These are phyloP conservation scores for Notamacropus eugenii DNA, from an alignment of 2,797 vertebrate genomes.

Conservation along the genomic window DNA sequence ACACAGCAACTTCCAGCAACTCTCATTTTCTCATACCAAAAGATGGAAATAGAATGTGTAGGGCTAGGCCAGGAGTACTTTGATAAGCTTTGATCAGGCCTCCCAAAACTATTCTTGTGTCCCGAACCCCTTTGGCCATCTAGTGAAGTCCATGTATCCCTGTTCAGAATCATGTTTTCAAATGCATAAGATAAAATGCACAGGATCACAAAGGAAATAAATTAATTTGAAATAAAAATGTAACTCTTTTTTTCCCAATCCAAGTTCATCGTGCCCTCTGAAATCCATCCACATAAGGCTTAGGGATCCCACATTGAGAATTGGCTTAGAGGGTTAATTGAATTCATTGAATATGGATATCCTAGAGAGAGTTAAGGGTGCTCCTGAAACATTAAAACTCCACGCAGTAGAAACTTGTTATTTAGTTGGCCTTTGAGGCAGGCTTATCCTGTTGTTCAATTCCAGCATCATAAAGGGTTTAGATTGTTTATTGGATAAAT, in stretches of 20 bases:
- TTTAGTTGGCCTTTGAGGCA: neutral
- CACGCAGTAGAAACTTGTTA: neutral
- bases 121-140: neutral
- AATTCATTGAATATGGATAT: neutral
- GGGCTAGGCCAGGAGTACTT: constrained; percentile 15
- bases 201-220: neutral
- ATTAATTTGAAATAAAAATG: neutral
- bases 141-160: neutral
- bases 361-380: too few relatives aligned
- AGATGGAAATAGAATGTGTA: neutral
- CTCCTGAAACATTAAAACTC: neutral
- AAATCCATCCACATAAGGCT: neutral
- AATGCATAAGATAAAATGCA: neutral
- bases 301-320: neutral
- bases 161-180: neutral
- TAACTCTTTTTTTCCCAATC: neutral
- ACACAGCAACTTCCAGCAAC: constrained; percentile 16
- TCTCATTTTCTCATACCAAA: neutral
- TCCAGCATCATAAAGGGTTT: neutral
- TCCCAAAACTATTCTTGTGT: neutral
- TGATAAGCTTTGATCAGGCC: neutral
- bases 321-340: neutral
- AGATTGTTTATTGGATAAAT: neutral
- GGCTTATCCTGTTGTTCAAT: neutral
- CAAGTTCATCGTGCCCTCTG: neutral